These are phyloP conservation scores for Nycticorax nycticorax DNA, from an alignment of 2,113 vertebrate genomes.

Conservation along the genomic window DNA sequence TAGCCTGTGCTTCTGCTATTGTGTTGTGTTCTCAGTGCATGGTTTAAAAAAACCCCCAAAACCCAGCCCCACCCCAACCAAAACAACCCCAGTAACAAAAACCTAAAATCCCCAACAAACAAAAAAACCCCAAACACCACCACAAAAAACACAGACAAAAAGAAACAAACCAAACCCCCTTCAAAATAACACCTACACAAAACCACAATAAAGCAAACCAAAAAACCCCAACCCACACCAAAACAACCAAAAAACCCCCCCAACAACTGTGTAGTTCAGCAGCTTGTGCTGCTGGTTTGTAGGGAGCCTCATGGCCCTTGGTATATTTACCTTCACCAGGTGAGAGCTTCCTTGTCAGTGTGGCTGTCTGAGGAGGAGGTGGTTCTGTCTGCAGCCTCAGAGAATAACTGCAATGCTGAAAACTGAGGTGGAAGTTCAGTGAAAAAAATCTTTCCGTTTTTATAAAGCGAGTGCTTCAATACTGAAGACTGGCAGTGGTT, in stretches of 20 bases:
- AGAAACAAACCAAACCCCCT: neutral
- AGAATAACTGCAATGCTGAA: neutral
- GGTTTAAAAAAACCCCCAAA: neutral
- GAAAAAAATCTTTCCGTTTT: neutral
- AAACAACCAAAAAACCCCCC: neutral
- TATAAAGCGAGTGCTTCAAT: neutral
- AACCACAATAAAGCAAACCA: neutral
- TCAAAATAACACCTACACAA: neutral
- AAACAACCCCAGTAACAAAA: neutral
- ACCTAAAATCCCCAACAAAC: neutral
- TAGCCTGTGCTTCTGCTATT: neutral
- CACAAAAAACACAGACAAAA: neutral
- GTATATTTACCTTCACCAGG: neutral
- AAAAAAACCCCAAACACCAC: neutral
- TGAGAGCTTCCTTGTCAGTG: neutral
- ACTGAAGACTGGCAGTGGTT: neutral
- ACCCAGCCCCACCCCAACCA: neutral
- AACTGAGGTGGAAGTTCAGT: neutral
- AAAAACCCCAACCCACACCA: fast-evolving
- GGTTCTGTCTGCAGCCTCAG: neutral
- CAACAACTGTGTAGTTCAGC: neutral
- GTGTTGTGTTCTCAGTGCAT: neutral
- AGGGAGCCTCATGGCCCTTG: fast-evolving
- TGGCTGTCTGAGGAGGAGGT: neutral
- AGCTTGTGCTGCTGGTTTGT: neutral